phyloP scores from a whole-genome alignment of 1,140 invertebrate species.

The Leguminivora glycinivorella region DNA sequence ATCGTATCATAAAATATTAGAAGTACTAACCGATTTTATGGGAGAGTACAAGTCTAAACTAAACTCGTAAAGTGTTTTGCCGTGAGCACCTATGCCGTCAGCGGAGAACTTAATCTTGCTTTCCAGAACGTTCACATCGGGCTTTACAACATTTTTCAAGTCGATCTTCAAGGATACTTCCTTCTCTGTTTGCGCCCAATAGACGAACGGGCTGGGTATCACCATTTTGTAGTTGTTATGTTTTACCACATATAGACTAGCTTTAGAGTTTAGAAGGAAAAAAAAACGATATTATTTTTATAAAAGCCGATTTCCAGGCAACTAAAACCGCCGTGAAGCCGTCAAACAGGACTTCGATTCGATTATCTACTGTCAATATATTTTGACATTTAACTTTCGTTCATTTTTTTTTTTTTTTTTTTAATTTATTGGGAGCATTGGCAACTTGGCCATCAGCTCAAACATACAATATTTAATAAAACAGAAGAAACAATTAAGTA shows the following conservation, averaged over 20 bases:
- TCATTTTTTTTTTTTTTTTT: too few species aligned
- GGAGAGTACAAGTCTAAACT: slow-evolving; percentile 84
- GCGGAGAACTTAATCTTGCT: slow-evolving; percentile 82
- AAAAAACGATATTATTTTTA: not conserved
- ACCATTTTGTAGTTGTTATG: slow-evolving; percentile 48
- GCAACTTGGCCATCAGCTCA: too few species aligned
- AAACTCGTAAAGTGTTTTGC: slow-evolving; percentile 86
- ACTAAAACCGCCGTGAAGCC: not conserved
- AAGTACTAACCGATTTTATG: slow-evolving; percentile 84
- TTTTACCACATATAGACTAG: not conserved
- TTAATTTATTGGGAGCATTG: too few species aligned
- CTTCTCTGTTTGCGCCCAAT: slow-evolving; percentile 93
- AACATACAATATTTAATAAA: too few species aligned
- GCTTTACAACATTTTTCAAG: slow-evolving; percentile 87
- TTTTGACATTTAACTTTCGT: not conserved
- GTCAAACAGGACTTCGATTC: not conserved
- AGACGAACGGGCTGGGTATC: slow-evolving; percentile 89
- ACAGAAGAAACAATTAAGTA: too few species aligned
- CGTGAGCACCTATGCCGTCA: slow-evolving; percentile 85
- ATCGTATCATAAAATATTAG: too few species aligned
- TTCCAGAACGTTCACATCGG: slow-evolving; percentile 80
- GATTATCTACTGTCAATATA: slow-evolving; percentile 14
- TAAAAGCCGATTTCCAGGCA: not conserved
- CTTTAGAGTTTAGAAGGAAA: not conserved
- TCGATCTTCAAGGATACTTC: slow-evolving; percentile 90